Evolutionary conservation across 2,888 invertebrate genomes (phyloP), one percentile per base, ranked within the genome.

Genomic region (Papilio protenor): DNA sequence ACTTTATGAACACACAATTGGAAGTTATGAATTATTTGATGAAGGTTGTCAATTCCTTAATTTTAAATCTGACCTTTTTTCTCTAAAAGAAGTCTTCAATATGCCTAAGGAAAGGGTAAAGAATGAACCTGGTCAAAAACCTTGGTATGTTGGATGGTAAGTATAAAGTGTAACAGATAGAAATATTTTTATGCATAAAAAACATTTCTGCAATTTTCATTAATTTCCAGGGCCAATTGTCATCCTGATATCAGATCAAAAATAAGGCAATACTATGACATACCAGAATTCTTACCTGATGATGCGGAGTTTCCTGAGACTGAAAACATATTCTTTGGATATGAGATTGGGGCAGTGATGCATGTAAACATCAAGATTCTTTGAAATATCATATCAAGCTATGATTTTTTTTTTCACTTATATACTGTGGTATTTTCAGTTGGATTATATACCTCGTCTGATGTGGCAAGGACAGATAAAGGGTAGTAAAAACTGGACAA

Each of bases 401-500:
- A 52, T 52, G 52, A 52, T 16, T 18, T 52, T 4, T 18, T n/a
- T 52, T 52, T 52, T 18, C 2, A 16, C 16, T 16, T 14, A 4
- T 4, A 18, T 52, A 52, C n/a, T n/a, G 1, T 47, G 14, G 70
- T 69, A 73, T 27, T 81, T 92, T 95, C 89, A 98, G 98, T 92
- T 98, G 88, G 98, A 98, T 91, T 98, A 98, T 88, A 98, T 98
- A 82, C 96, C 97, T 83, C 96, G 98, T 80, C 95, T 98, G 49
- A 98, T 98, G 96, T 98, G 98, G 98, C 98, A 98, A 92, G 98
- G 98, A 3, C 98, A 98, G 92, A 95, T 98, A 21, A 95, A 96
- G 83, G 98, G 98, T 0, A 96, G 96, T 84, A 99, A 98, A 93
- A 97, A 96, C 16, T 99, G 98, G 98, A 94, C 95, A 27, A 91